Evolutionary conservation across 2,113 vertebrate species (phyloP).

Genomic region (Camelus bactrianus): DNA sequence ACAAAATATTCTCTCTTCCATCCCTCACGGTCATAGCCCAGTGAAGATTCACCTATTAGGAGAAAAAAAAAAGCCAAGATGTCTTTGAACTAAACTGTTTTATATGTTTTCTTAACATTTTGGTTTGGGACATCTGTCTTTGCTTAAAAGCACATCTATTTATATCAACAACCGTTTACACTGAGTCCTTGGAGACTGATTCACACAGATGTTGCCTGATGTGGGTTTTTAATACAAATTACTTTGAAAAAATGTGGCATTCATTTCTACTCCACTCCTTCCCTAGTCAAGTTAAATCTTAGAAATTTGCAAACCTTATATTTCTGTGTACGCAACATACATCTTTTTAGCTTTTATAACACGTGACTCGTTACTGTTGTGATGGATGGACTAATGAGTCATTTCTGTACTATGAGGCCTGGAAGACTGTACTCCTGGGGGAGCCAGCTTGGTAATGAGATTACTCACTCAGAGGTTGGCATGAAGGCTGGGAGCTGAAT

Average conservation of each 20-base stretch:
- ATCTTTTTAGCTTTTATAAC: not conserved
- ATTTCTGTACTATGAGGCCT: not conserved
- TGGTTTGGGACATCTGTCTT: slow-evolving; percentile 73
- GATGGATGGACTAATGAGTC: slow-evolving; percentile 3
- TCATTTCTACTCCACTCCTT: not conserved
- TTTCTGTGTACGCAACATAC: not conserved
- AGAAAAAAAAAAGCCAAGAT: not conserved
- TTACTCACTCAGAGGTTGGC: not conserved
- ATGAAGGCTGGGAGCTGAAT: not conserved
- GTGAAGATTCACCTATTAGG: not conserved
- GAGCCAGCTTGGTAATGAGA: not conserved
- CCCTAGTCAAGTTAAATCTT: slow-evolving; percentile 21
- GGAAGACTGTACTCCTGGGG: not conserved
- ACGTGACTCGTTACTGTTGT: not conserved
- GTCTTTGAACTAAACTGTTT: slow-evolving; percentile 61
- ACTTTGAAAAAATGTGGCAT: slow-evolving; percentile 42
- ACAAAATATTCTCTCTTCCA: not conserved
- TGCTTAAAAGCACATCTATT: slow-evolving; percentile 75
- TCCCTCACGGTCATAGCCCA: not conserved
- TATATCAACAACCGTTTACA: slow-evolving; percentile 58
- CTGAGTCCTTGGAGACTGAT: not conserved
- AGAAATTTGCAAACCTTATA: slow-evolving; percentile 33
- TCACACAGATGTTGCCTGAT: slow-evolving; percentile 55
- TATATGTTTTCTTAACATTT: slow-evolving; percentile 58
- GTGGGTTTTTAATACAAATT: slow-evolving; percentile 7